These are phyloP conservation scores for Entomobrya multifasciata DNA, from an alignment of 2,888 invertebrate genomes.

Conservation along the genomic window DNA sequence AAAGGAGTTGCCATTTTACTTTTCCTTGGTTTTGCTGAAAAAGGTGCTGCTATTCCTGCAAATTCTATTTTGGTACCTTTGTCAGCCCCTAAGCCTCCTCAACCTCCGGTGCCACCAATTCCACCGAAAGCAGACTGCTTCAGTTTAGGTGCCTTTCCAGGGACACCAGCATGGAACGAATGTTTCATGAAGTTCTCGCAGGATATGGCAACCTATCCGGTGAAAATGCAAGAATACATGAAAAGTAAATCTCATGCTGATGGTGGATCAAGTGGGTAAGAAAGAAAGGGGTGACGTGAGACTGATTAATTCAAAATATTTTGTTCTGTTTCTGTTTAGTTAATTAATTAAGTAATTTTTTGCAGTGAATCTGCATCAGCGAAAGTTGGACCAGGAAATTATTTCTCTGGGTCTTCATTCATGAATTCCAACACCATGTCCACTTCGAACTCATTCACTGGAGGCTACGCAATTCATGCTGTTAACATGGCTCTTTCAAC, in stretches of 20 bases:
- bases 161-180: constrained; percentile 67
- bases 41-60: neutral
- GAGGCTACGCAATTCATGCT: constrained; percentile 65
- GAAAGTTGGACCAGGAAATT: neutral
- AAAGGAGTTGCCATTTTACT: neutral
- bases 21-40: neutral
- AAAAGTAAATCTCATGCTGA: neutral
- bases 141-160: constrained; percentile 60
- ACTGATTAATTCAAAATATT: too few relatives aligned
- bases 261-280: constrained; percentile 22
- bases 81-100: too few relatives aligned
- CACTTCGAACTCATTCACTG: constrained; percentile 38
- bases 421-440: constrained; percentile 16
- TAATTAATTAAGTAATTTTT: neutral
- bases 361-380: neutral
- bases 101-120: neutral
- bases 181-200: constrained; percentile 68
- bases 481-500: constrained; percentile 50
- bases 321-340: neutral
- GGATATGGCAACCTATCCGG: constrained; percentile 60
- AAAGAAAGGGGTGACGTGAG: neutral
- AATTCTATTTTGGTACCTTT: neutral
- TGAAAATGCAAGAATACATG: neutral
- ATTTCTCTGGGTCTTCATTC: neutral
- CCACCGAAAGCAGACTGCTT: constrained; percentile 51